Base-by-base conservation (phyloP, 2,113 vertebrate species). In the Muscicapa adusta region DNA sequence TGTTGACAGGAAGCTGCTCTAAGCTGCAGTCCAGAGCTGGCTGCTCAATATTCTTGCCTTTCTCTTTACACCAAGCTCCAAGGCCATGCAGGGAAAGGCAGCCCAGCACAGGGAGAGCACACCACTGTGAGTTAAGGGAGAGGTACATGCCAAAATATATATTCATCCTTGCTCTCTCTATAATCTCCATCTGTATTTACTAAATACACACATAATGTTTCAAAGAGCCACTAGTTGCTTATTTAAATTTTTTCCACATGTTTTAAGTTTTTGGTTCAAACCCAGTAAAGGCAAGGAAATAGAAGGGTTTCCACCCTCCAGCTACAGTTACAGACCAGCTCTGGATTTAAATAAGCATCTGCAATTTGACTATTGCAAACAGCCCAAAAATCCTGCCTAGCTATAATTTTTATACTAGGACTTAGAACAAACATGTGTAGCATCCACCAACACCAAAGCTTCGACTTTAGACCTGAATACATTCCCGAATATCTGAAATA, bases 231-330 rank as follows among this genome's bases (percentile, higher is more conserved):
- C 85, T 67, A 84, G 85, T 56, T 83, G 63, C 85, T 80, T 43
- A 93, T 86, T 96, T 94, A 96, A 80, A 80, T 96, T 94, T 95
- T 95, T 96, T 94, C 91, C 94, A 87, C 88, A 60, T 83, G 70
- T 88, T 93, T 90, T 62, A 94, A 65, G 83, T 54, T 94, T 85
- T 91, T 94, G 67, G 68, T 95, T 94, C 74, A 74, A 90, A 58
- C 51, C 56, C 67, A 74, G 56, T 6, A 38, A 58, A 92, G 38
- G 56, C 83, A 92, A 96, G 63, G 72, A 96, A 96, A 96, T 85
- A 68, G 75, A 90, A 92, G 60, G 79, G 85, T 96, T 96, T 95
- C 95, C 90, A 93, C 74, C 88, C 92, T 95, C 60, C 60, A 80
- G 79, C 75, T 94, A 85, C 89, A 92, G 92, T 93, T 95, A 96